These are phyloP conservation scores for Microcebus murinus DNA, from an alignment of 2,113 vertebrate genomes.

Conservation along the genomic window DNA sequence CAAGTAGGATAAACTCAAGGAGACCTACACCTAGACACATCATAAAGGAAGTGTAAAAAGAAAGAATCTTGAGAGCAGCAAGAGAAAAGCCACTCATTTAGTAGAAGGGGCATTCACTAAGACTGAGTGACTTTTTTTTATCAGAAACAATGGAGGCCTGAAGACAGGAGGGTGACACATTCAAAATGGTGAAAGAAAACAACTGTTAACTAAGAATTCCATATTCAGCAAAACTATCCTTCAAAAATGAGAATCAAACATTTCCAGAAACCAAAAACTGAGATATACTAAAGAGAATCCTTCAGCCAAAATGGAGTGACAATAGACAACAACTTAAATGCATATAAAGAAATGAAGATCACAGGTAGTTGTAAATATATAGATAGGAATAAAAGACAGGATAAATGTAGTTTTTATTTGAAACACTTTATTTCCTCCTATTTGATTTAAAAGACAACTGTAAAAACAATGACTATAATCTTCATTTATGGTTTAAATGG, in stretches of 20 bases:
- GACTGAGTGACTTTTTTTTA: not conserved
- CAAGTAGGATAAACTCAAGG: not conserved
- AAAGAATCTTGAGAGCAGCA: not conserved
- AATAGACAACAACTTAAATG: not conserved
- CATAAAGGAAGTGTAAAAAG: not conserved
- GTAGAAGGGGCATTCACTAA: not conserved
- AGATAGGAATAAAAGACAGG: not conserved
- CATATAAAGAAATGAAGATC: not conserved
- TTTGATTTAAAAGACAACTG: not conserved
- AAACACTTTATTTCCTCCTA: not conserved
- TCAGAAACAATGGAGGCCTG: not conserved
- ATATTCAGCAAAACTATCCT: not conserved
- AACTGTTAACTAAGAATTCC: not conserved
- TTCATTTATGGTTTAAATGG: not conserved
- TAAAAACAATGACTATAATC: not conserved
- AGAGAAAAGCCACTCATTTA: not conserved
- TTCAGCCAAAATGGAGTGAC: not conserved
- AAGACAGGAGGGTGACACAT: not conserved
- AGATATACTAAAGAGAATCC: not conserved
- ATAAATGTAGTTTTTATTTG: not conserved
- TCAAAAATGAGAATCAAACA: not conserved
- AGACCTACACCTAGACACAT: not conserved
- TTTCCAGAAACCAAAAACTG: not conserved
- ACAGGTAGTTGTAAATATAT: not conserved
- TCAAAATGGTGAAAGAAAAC: not conserved